Percentiles rank a stretch among this genome's conserved stretches.
phyloP scores from a whole-genome alignment of 2,888 invertebrate species.

The Matsumyia berberina region DNA sequence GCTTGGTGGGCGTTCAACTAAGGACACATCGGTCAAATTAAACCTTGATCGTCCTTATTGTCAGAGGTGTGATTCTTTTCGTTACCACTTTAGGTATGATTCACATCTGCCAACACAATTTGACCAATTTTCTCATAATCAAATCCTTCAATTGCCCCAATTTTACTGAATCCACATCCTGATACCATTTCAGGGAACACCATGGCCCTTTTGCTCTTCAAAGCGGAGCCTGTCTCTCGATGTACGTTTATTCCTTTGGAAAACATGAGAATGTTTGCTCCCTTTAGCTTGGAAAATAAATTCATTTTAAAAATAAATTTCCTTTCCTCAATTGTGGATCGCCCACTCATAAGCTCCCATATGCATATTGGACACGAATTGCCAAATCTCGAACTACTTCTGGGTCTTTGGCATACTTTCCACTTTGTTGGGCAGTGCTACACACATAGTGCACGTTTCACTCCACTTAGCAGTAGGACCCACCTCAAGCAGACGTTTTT shows the following conservation, averaged over 20 bases:
- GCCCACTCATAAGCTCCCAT: not conserved
- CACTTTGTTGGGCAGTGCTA: not conserved
- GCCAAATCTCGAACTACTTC: not conserved
- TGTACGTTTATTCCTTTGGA: no score
- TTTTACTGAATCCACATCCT: not conserved
- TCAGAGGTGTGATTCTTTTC: no score
- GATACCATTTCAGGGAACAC: no score
- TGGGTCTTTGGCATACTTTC: not conserved
- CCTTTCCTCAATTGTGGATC: not conserved
- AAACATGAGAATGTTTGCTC: no score
- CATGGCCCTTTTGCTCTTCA: not conserved
- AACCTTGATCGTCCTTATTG: no score
- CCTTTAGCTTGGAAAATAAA: not conserved
- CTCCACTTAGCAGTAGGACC: slow-evolving; percentile 9
- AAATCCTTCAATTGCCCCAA: not conserved
- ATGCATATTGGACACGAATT: not conserved
- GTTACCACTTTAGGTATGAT: no score
- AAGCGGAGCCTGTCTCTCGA: not conserved
- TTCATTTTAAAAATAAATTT: not conserved
- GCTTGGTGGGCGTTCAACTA: no score
- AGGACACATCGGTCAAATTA: no score
- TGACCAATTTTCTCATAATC: not conserved
- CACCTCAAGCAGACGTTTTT: slow-evolving; percentile 18
- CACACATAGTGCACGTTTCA: slow-evolving; percentile 38
- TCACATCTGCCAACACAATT: not conserved